A percentile compares a stretch with the other conserved stretches of the same genome.
These are phyloP conservation scores for Cyclophora punctaria DNA, from an alignment of 2,888 invertebrate species.

Conservation along the genomic window DNA sequence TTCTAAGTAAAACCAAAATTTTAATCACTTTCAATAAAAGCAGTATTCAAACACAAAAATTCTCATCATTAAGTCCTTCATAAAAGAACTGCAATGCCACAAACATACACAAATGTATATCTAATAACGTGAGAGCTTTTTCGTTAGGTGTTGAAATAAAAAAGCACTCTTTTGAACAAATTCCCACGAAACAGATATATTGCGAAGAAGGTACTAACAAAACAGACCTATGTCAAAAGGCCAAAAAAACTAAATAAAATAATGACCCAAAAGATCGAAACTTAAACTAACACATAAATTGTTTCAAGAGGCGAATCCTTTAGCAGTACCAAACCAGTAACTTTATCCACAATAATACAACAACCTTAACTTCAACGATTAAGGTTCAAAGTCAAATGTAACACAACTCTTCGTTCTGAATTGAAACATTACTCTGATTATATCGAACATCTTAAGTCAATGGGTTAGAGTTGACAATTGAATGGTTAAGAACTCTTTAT, in stretches of 20 bases:
- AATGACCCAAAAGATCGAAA: slow-evolving; percentile 51
- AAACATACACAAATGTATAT: too few species aligned
- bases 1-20: too few species aligned
- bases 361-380: slow-evolving; percentile 19
- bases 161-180: background rate
- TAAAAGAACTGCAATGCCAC: too few species aligned
- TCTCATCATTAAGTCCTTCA: too few species aligned
- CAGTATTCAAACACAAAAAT: too few species aligned
- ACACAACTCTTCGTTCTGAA: slow-evolving; percentile 4
- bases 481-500: slow-evolving; percentile 23
- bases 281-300: slow-evolving; percentile 62
- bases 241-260: slow-evolving; percentile 41
- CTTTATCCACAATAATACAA: slow-evolving; percentile 21
- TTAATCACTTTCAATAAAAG: too few species aligned
- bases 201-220: too few species aligned
- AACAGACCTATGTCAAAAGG: slow-evolving; percentile 4
- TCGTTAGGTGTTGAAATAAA: too few species aligned
- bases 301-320: slow-evolving; percentile 48
- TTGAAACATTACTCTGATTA: slow-evolving; percentile 10
- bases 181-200: background rate
- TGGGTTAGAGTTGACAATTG: background rate
- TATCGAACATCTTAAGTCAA: slow-evolving; percentile 14
- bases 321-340: slow-evolving; percentile 33
- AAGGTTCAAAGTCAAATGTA: slow-evolving; percentile 14
- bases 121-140: too few species aligned